Percentiles rank a stretch among this genome's conserved stretches.
Evolutionary conservation across 1,140 invertebrate genomes (phyloP).

Genomic region (Luehdorfia chinensis): DNA sequence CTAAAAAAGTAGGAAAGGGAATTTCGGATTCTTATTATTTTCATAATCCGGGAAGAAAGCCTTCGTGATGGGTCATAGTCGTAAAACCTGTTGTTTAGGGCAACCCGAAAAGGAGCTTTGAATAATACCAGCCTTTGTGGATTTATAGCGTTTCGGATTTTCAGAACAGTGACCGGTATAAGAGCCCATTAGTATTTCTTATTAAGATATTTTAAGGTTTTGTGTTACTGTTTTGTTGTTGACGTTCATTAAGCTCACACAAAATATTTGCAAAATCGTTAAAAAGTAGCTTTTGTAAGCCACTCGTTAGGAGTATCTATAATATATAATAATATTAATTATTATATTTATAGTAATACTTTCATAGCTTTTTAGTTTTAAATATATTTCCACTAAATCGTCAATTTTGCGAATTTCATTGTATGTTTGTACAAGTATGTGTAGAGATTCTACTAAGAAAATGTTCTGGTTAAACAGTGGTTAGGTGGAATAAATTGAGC

Average conservation of each 20-base stretch:
- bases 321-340: no score
- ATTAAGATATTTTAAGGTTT: neutral
- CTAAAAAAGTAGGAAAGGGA: no score
- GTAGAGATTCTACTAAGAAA: no score
- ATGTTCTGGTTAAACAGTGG: slow-evolving; percentile 17
- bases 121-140: slow-evolving; percentile 12
- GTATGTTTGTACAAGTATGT: no score
- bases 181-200: neutral
- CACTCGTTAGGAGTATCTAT: no score
- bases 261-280: no score
- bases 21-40: neutral
- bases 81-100: slow-evolving; percentile 15
- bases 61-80: slow-evolving; percentile 10
- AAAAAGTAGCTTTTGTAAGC: no score
- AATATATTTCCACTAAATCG: no score
- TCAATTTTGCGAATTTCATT: no score
- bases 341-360: no score
- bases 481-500: slow-evolving; percentile 6
- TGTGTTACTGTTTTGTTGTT: neutral
- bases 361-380: no score
- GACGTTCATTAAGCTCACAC: no score
- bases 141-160: slow-evolving; percentile 9
- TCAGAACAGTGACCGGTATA: neutral
- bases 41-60: slow-evolving; percentile 9
- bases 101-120: slow-evolving; percentile 13